phyloP scores from a whole-genome alignment of 2,888 invertebrate genomes.

The Tetragonisca angustula region DNA sequence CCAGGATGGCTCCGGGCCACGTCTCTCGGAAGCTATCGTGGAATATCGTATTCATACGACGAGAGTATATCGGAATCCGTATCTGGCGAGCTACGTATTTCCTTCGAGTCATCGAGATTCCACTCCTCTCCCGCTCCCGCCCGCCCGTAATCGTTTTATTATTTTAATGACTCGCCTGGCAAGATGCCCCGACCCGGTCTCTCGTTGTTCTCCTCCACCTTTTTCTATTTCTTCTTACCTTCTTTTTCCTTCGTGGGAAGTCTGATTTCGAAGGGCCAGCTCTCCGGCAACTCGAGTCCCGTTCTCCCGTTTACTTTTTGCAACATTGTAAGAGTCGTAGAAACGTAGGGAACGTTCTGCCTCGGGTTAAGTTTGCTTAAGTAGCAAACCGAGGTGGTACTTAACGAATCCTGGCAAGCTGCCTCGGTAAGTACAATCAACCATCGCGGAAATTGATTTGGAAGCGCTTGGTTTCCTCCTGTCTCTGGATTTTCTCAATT shows the following conservation, averaged over 20 bases:
- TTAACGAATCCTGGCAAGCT: constrained; percentile 60
- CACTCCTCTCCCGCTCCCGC: not conserved
- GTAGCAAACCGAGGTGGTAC: too few species aligned
- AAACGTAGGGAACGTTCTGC: too few species aligned
- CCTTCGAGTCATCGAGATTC: constrained; percentile 31
- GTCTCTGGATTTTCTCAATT: not conserved
- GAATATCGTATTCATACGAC: constrained; percentile 49
- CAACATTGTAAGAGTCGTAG: not conserved
- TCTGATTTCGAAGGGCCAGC: not conserved
- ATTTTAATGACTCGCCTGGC: constrained; percentile 65
- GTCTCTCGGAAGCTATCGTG: constrained; percentile 16
- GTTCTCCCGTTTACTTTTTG: constrained; percentile 9
- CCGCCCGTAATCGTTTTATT: constrained; percentile 49
- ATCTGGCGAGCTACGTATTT: constrained; percentile 1
- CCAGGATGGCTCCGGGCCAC: constrained; percentile 2
- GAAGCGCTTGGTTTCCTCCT: constrained; percentile 19
- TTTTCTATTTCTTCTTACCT: not conserved
- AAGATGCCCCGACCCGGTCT: constrained; percentile 42
- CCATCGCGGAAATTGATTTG: constrained; percentile 51
- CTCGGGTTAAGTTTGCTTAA: too few species aligned
- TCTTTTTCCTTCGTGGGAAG: constrained; percentile 13
- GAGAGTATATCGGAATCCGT: constrained; percentile 32
- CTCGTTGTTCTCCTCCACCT: not conserved
- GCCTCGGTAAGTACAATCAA: constrained; percentile 35
- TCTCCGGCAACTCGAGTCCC: not conserved